These are phyloP conservation scores for Alligator sinensis DNA, from an alignment of 2,113 vertebrate genomes.

Conservation along the genomic window DNA sequence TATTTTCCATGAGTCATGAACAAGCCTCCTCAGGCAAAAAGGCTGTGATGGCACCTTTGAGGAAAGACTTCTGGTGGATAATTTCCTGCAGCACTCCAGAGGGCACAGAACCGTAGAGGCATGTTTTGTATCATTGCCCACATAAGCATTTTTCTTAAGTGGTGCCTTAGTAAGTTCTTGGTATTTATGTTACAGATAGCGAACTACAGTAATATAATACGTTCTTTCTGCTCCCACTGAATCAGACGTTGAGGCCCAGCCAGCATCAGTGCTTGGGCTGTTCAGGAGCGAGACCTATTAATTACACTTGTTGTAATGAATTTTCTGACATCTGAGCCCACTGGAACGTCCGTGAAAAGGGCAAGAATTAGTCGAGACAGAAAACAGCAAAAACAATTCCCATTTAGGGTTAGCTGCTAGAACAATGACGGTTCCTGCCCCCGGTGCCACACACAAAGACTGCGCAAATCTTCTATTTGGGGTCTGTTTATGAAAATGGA, in stretches of 20 bases:
- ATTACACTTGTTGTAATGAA: background rate
- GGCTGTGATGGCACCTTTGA: background rate
- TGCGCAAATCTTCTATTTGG: background rate
- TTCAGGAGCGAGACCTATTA: background rate
- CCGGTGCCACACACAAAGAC: rapidly evolving
- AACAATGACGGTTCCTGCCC: background rate
- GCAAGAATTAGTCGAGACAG: background rate
- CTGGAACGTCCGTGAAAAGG: background rate
- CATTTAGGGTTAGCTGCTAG: background rate
- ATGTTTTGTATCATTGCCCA: background rate
- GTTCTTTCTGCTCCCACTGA: background rate
- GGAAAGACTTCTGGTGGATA: background rate
- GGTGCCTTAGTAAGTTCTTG: background rate
- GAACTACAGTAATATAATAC: background rate
- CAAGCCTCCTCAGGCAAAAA: background rate
- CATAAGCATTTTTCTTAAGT: background rate
- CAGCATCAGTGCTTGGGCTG: background rate
- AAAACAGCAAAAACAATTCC: rapidly evolving
- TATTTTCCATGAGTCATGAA: background rate
- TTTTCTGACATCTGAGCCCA: background rate
- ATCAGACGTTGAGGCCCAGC: background rate
- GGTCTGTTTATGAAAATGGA: background rate
- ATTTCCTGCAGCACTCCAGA: background rate
- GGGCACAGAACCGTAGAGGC: background rate
- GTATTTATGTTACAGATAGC: background rate